Base-by-base conservation (phyloP, 2,797 vertebrate species). In the Setipinna tenuifilis region DNA sequence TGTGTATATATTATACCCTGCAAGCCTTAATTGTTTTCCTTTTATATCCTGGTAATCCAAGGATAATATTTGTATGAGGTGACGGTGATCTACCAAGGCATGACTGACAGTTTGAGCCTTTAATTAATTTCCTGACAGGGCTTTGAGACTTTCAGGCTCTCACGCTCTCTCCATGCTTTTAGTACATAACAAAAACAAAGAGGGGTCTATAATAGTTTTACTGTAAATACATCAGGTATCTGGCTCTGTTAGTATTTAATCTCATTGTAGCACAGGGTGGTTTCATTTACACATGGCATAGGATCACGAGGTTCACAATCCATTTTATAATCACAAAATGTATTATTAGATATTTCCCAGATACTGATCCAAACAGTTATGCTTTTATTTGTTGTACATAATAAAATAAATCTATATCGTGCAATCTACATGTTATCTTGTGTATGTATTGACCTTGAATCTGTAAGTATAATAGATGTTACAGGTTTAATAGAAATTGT, bases 81-180 rank as follows among this genome's bases (percentile, higher is more conserved):
- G 11, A 75, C 28, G 41, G 87, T 84, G 80, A 84, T 87, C 90
- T 88, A 85, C 87, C n/a, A 54, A 44, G 58, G 44, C 88, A 78
- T 86, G 85, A 90, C 48, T 90, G 91, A 89, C 89, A 57, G 89
- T 88, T 90, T 85, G 88, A 90, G 91, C 89, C 85, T 85, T 75
- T 94, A 92, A 94, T 94, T 94, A 93, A 94, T 95, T 94, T 95
- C 93, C 94, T 91, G 89, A 91, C 88, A 90, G 86, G 88, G 90
- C 88, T 83, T 90, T 91, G 89, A 89, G 90, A 92, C 89, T 58
- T 85, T 91, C 89, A 90, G 88, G 88, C 90, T 89, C 90, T 94
- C 92, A 93, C 92, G 57, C n/a, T 81, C 84, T 85, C 57, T n/a
- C 28, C 58, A 19, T 28, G 83, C 84, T 87, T 78, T 58, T 25